Evolutionary conservation across 2,888 invertebrate genomes (phyloP), one percentile per base, ranked within the genome.

Genomic region (Chymomyza amoena): DNA sequence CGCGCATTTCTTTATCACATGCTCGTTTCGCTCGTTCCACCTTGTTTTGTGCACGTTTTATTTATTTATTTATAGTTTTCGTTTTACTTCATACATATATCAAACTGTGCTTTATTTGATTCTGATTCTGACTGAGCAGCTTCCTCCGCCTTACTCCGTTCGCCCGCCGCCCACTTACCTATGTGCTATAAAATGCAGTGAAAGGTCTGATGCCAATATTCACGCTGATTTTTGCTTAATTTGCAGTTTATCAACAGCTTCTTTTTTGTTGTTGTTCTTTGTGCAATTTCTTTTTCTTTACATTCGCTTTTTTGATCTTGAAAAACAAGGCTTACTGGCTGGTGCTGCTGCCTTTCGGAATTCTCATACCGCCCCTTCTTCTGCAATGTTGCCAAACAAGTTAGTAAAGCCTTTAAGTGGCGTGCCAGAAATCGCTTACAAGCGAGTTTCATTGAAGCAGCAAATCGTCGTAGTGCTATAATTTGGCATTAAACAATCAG

Each of bases 241-340:
- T 69, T 73, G 75, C 74, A 75, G 70, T 75, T 78, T 68, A 45
- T 45, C 39, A 45, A 45, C 39, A 13, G 39, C 39, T 45, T 45
- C 13, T 63, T 25, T 25, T 25, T 61, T 25, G 39, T 36, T 61
- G n/a, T 56, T 52, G 60, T 50, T 61, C 77, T 76, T 61, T 77
- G 66, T 76, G 75, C 76, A 76, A 75, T 75, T 75, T 75, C 72
- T 18, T 25, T 57, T 25, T 18, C 13, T 25, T 20, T 68, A 79
- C 87, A 85, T 84, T 84, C 88, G 86, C 86, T 25, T 87, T 87
- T 83, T 80, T 84, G 83, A 84, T 84, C 83, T 87, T 84, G 83
- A 84, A 84, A 84, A 72, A 36, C 32, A 15, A 60, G 36, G 60
- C 60, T 18, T 18, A 60, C 60, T 60, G 28, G 7, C 32, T n/a